A percentile compares a stretch with the other conserved stretches of the same genome.
Conservation (phyloP, 2,797 vertebrate species). For the Pipistrellus pipistrellus region DNA sequence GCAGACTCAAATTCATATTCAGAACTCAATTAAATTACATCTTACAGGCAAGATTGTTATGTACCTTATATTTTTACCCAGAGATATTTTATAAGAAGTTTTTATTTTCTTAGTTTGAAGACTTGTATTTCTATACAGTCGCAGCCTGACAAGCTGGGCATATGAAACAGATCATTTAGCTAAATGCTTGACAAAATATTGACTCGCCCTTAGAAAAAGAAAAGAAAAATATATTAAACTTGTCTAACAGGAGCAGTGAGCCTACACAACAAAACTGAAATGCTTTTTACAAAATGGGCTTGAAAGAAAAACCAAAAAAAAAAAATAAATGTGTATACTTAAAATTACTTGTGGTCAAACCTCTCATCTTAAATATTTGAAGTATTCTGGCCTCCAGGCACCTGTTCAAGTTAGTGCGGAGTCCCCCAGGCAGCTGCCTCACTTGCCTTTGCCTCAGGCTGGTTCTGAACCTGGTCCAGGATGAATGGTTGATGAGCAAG, state of each 20-base stretch:
- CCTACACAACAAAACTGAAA: conserved; percentile 1
- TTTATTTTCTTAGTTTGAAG: neutral
- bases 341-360: conserved; percentile 58
- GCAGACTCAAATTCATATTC: neutral
- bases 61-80: neutral
- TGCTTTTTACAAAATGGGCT: conserved; percentile 49
- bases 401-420: conserved; percentile 73
- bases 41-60: neutral
- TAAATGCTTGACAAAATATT: neutral
- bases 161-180: neutral
- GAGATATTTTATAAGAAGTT: neutral
- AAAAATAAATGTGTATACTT: conserved; percentile 59
- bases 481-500: conserved; percentile 51
- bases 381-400: conserved; percentile 59
- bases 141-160: neutral
- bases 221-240: neutral
- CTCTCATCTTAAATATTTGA: conserved; percentile 72
- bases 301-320: conserved; percentile 16
- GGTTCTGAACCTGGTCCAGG: conserved; percentile 59
- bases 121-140: neutral
- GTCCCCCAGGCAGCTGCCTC: conserved; percentile 71
- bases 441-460: conserved; percentile 20
- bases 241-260: conserved; percentile 44
- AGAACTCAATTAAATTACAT: conserved; percentile 21
- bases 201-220: neutral